phyloP scores from a whole-genome alignment of 2,888 invertebrate species.

The Laothoe populi region DNA sequence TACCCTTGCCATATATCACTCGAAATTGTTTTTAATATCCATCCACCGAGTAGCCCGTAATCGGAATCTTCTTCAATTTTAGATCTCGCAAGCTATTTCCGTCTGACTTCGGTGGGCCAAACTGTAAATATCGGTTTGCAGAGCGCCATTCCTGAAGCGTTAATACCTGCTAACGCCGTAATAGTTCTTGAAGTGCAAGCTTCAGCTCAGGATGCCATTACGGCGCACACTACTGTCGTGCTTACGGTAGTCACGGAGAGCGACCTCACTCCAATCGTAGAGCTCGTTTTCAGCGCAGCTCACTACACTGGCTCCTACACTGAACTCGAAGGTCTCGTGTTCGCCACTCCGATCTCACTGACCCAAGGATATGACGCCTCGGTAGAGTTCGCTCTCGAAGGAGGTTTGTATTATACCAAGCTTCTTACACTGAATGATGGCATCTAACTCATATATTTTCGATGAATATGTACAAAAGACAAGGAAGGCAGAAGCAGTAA shows the following conservation, averaged over 20 bases:
- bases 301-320: slow-evolving; percentile 45
- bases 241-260: slow-evolving; percentile 46
- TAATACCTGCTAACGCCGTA: slow-evolving; percentile 36
- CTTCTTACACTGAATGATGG: not conserved
- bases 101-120: slow-evolving; percentile 23
- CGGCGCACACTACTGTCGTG: slow-evolving; percentile 37
- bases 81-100: slow-evolving; percentile 41
- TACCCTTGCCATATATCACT: not conserved
- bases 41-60: not conserved
- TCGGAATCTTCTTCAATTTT: slow-evolving; percentile 30
- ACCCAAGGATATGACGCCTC: slow-evolving; percentile 30
- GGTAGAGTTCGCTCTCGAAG: slow-evolving; percentile 33
- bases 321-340: slow-evolving; percentile 23
- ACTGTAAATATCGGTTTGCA: slow-evolving; percentile 35
- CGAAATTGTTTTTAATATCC: not conserved
- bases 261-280: slow-evolving; percentile 34
- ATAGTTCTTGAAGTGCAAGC: slow-evolving; percentile 32
- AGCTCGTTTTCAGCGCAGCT: slow-evolving; percentile 16
- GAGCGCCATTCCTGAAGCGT: slow-evolving; percentile 36
- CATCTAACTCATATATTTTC: not conserved
- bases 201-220: not conserved
- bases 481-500: not conserved
- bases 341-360: slow-evolving; percentile 35
- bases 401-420: slow-evolving; percentile 31
- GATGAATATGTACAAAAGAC: not conserved